Base-by-base conservation (phyloP, 1,140 invertebrate species). In the Lordiphosa stackelbergi region DNA sequence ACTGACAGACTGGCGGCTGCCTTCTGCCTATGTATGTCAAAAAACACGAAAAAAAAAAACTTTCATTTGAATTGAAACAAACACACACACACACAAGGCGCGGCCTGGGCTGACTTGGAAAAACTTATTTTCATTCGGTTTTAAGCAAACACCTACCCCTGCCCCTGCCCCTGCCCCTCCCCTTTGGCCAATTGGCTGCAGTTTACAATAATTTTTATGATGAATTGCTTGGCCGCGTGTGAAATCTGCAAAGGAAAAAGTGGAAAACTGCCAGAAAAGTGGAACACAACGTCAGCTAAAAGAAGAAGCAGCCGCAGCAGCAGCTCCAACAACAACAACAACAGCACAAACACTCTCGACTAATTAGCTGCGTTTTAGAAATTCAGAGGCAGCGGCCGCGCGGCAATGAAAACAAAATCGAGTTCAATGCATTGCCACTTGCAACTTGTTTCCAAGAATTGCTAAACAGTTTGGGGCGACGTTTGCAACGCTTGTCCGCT, bases 291-390 rank as follows among this genome's bases (percentile, higher is more conserved):
- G 73, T 31, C 43, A 46, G 16, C 24, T 31, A 34, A 83, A 77
- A 83, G 73, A 77, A 83, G 73, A 73, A 58, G 64, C 52, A 57
- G 13, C 43, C 24, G 46, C 56, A 55, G 71, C 69, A 56, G 55
- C 56, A 63, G 51, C 64, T 61, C 38, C 64, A 68, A 48, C 65
- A 16, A 11, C 56, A 41, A 36, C 45, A 52, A 16, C 71, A 58
- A 54, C 73, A 61, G 37, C 48, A 37, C 66, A 75, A 83, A 84
- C 77, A 83, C 77, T 83, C 78, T 84, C 78, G 78, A 84, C 77
- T 83, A 83, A 83, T 83, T 83, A 83, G 77, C 78, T 83, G 73
- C 77, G 78, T 83, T 83, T 84, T 83, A 84, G 77, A 83, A 83
- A 83, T 83, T 83, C 77, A 83, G 77, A 19, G 28, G 28, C 46